Conservation (phyloP, 2,888 invertebrate genomes). For the Habrosyne pyritoides region DNA sequence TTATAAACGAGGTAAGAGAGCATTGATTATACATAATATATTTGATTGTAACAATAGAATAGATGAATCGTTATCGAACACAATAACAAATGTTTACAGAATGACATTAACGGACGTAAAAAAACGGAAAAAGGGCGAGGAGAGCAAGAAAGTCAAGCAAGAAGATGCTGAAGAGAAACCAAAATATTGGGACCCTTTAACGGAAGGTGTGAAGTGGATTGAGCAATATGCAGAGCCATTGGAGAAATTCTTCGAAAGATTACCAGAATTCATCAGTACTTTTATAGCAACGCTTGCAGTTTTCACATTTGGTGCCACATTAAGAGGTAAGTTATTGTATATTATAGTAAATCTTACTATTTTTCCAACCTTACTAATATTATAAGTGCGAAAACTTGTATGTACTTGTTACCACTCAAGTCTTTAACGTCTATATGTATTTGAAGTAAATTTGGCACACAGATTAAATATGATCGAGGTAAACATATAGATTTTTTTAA, state of each 20-base stretch:
- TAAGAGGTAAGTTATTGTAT: slow-evolving; percentile 85
- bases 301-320: slow-evolving; percentile 85
- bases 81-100: slow-evolving; percentile 5
- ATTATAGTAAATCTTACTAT: too few species aligned
- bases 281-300: slow-evolving; percentile 84
- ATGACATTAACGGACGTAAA: slow-evolving; percentile 42
- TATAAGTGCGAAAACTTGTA: too few species aligned
- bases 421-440: too few species aligned
- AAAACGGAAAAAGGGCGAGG: slow-evolving; percentile 31
- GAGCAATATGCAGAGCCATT: slow-evolving; percentile 82
- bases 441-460: too few species aligned
- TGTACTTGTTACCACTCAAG: too few species aligned
- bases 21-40: background rate
- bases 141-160: slow-evolving; percentile 14
- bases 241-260: slow-evolving; percentile 80
- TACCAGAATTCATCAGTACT: slow-evolving; percentile 81
- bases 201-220: slow-evolving; percentile 84
- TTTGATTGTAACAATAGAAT: background rate
- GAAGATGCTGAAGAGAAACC: slow-evolving; percentile 28
- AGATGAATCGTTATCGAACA: background rate
- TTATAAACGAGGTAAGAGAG: slow-evolving; percentile 16
- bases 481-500: too few species aligned
- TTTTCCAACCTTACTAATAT: too few species aligned
- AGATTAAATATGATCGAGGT: too few species aligned
- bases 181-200: slow-evolving; percentile 79